These are phyloP conservation scores for Paramormyrops hopkinsi DNA, from an alignment of 2,797 vertebrate genomes.

Conservation along the genomic window DNA sequence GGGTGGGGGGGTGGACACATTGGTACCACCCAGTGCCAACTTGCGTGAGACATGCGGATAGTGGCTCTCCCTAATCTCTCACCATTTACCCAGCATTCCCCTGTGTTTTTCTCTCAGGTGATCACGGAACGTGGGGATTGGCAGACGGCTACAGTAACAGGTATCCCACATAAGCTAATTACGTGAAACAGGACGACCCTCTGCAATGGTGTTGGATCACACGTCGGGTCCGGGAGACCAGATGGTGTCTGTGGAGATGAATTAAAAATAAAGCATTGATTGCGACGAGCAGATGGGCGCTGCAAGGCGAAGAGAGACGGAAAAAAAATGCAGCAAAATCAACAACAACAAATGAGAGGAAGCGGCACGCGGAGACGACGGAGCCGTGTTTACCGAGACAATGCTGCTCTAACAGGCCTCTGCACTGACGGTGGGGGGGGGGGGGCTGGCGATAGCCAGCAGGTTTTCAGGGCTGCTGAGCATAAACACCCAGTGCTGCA, in stretches of 20 bases:
- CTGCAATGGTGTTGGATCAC: constrained; percentile 21
- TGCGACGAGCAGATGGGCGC: constrained; percentile 45
- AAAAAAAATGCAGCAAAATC: constrained; percentile 30
- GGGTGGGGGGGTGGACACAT: not conserved
- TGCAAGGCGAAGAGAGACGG: constrained; percentile 25
- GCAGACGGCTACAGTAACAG: constrained; percentile 34
- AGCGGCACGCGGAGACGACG: not conserved
- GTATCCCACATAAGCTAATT: constrained; percentile 20
- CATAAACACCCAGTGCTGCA: not conserved
- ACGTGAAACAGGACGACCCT: constrained; percentile 4
- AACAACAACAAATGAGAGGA: constrained; percentile 30
- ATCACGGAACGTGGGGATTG: not conserved
- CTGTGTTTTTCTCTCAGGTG: not conserved
- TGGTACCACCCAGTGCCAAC: not conserved
- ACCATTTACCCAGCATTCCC: not conserved
- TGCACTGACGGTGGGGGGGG: not conserved
- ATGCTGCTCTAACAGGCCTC: not conserved
- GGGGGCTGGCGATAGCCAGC: not conserved
- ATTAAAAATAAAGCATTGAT: constrained; percentile 40
- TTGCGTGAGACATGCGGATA: not conserved
- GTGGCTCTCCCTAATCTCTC: not conserved
- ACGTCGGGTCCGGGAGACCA: constrained; percentile 24
- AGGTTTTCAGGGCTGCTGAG: not conserved
- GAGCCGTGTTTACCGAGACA: not conserved
- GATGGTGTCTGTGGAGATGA: constrained; percentile 40